Evolutionary conservation across 2,888 invertebrate species (phyloP).

Genomic region (Schrankia costaestrigalis): DNA sequence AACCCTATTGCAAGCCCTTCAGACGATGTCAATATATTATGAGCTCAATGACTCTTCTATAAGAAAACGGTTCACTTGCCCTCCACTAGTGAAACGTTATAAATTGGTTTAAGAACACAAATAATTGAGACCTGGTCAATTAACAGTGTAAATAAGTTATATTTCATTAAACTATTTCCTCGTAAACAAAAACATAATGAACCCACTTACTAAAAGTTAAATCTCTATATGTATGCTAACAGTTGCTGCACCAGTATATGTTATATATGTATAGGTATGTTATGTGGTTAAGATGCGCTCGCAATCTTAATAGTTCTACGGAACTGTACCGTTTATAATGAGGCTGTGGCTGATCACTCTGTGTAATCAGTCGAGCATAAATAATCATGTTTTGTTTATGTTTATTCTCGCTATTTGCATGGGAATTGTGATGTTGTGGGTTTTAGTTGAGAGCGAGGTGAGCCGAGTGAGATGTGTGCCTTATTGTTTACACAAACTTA

Average conservation of each 20-base stretch:
- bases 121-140: not conserved
- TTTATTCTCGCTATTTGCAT: slow-evolving; percentile 7
- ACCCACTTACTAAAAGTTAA: slow-evolving; percentile 1
- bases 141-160: not conserved
- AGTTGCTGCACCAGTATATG: too few relatives aligned
- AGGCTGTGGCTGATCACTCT: slow-evolving; percentile 7
- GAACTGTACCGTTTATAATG: slow-evolving; percentile 7
- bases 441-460: too few relatives aligned
- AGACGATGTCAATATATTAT: too few relatives aligned
- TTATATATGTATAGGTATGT: too few relatives aligned
- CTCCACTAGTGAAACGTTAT: not conserved
- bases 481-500: too few relatives aligned
- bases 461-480: too few relatives aligned
- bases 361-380: slow-evolving; percentile 8
- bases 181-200: too few relatives aligned
- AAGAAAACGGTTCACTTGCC: not conserved
- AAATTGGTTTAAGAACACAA: not conserved
- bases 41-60: not conserved
- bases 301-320: slow-evolving; percentile 24
- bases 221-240: slow-evolving; percentile 1
- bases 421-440: slow-evolving; percentile 2
- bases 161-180: too few relatives aligned
- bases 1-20: too few relatives aligned
- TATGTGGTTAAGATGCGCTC: slow-evolving; percentile 10
- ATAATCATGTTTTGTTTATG: slow-evolving; percentile 6